Evolutionary conservation across 2,888 invertebrate species (phyloP), one percentile per base, ranked within the genome.

Genomic region (Polydesmus complanatus): DNA sequence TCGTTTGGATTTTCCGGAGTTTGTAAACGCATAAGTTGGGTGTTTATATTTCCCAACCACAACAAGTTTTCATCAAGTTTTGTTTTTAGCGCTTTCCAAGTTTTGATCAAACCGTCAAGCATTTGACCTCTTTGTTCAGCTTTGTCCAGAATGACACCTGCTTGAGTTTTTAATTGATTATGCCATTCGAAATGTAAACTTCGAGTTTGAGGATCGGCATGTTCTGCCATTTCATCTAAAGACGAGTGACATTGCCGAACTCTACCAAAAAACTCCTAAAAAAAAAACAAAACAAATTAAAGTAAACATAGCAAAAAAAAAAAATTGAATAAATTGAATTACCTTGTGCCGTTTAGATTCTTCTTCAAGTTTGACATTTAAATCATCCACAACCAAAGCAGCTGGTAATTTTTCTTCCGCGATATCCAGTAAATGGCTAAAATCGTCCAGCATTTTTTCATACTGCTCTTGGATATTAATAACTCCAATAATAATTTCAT

Each of bases 371-470:
- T 50, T 58, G 14, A 61, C n/a, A 2, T 23, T 37, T 37, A 37
- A 37, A 14, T 14, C 14, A 8, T 37, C 37, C 11, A 54, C 27
- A 56, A 63, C 60, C 25, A 56, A 54, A n/a, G 54, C 50, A 11
- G 56, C 48, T 25, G 56, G 64, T 18, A 64, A 27, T 25, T 62
- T 64, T 21, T 60, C 84, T 72, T 90, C 88, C 0, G 91, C 90
- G 3, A 90, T 81, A 58, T 87, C 84, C 2, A 88, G 87, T 27
- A 91, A 89, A 70, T 90, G 87, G 11, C 83, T 82, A 68, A 91
- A 89, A 71, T 92, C 91, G 70, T 85, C 85, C 11, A 92, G 75
- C 0, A 89, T 90, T 73, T 90, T 87, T 69, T 88, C 88, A 70
- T 92, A 92, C 71, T 92, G 91, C 68, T 89, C 88, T 1, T 86